Evolutionary conservation across 2,888 invertebrate species (phyloP).

Genomic region (Brachypalpus laphriformis): DNA sequence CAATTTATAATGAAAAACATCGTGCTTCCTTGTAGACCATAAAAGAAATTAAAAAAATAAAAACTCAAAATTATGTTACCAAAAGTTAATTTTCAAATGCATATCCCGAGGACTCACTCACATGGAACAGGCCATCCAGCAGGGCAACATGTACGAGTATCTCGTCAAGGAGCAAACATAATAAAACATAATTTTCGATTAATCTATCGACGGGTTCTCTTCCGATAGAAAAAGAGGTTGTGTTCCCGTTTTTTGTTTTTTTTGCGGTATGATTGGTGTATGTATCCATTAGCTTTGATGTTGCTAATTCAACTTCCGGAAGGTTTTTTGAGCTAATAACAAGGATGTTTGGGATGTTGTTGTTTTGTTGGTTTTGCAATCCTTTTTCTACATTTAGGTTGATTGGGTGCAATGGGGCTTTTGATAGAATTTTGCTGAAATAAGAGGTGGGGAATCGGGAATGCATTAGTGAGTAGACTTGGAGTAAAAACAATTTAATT

Average conservation of each 20-base stretch:
- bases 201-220: constrained; percentile 55
- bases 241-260: not conserved
- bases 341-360: constrained; percentile 37
- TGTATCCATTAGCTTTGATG: constrained; percentile 40
- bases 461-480: not conserved
- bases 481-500: constrained; percentile 42
- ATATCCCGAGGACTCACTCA: constrained; percentile 46
- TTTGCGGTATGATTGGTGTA: constrained; percentile 13
- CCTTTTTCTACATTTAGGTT: constrained; percentile 14
- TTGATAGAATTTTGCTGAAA: not conserved
- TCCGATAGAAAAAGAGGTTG: constrained; percentile 3
- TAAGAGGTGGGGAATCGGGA: not conserved
- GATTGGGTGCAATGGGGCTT: constrained; percentile 19
- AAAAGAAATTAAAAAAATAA: constrained; percentile 39
- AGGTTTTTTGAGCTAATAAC: constrained; percentile 15
- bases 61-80: constrained; percentile 65
- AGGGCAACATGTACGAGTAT: constrained; percentile 16
- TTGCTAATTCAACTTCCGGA: constrained; percentile 58
- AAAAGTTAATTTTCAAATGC: constrained; percentile 72
- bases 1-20: not conserved
- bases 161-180: constrained; percentile 64
- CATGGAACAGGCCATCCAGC: constrained; percentile 48
- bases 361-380: constrained; percentile 25
- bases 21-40: constrained; percentile 15
- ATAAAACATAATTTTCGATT: constrained; percentile 72